Percentiles rank a stretch among this genome's conserved stretches.
These are phyloP conservation scores for Brassicogethes aeneus DNA, from an alignment of 2,888 invertebrate genomes.

Conservation along the genomic window DNA sequence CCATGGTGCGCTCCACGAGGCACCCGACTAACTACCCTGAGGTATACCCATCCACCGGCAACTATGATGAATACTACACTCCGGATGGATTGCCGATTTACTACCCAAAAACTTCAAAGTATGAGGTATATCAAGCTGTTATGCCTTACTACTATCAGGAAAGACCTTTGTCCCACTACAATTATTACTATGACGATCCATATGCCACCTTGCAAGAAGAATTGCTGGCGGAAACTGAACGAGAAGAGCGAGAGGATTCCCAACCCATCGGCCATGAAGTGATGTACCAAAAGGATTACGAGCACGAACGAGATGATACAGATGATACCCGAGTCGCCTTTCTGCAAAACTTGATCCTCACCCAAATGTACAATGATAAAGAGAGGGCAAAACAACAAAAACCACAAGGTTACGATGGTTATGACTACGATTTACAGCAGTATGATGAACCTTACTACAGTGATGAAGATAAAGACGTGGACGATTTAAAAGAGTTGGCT, in stretches of 20 bases:
- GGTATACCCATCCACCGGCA: conserved; percentile 31
- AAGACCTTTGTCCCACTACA: conserved; percentile 30
- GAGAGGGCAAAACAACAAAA: conserved; percentile 16
- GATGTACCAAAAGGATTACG: conserved; percentile 47
- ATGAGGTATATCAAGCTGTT: conserved; percentile 40
- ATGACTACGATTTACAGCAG: conserved; percentile 24
- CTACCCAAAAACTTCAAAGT: conserved; percentile 41
- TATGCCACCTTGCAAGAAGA: conserved; percentile 50
- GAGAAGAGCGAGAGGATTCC: conserved; percentile 46
- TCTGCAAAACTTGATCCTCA: conserved; percentile 56
- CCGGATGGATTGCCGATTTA: conserved; percentile 23
- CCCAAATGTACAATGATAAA: conserved; percentile 54
- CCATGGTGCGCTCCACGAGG: conserved; percentile 34
- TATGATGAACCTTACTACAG: conserved; percentile 22
- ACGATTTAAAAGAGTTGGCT: conserved; percentile 54
- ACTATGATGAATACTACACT: background rate
- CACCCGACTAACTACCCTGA: conserved; percentile 42
- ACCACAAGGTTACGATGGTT: conserved; percentile 5
- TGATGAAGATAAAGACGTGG: conserved; percentile 56
- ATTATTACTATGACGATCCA: conserved; percentile 40
- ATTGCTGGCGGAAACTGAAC: conserved; percentile 52
- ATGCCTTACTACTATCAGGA: conserved; percentile 43
- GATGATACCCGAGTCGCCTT: conserved; percentile 52
- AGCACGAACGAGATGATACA: conserved; percentile 20
- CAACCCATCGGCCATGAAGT: conserved; percentile 59